These are phyloP conservation scores for Volucella zonaria DNA, from an alignment of 2,888 invertebrate species.

Conservation along the genomic window DNA sequence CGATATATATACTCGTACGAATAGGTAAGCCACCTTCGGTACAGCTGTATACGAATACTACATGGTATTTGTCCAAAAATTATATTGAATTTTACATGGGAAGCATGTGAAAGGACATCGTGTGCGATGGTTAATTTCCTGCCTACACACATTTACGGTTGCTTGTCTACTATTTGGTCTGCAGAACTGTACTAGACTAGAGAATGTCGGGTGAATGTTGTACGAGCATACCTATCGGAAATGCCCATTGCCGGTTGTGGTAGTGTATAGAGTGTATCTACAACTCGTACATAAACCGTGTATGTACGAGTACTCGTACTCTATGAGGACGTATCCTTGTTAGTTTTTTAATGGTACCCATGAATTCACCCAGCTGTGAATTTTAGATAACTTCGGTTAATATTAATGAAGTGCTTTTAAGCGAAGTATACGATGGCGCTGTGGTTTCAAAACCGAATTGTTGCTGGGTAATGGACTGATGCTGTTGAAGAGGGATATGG, in stretches of 20 bases:
- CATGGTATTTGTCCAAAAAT: constrained; percentile 63
- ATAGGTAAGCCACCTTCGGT: too few species aligned
- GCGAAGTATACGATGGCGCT: constrained; percentile 69
- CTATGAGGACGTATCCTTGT: constrained; percentile 40
- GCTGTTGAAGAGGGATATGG: constrained; percentile 39
- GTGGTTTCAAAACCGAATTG: constrained; percentile 71
- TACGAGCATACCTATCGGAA: constrained; percentile 45
- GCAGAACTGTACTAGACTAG: constrained; percentile 18
- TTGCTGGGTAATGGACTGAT: constrained; percentile 72
- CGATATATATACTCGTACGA: background rate
- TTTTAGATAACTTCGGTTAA: constrained; percentile 76
- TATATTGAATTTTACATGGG: constrained; percentile 61
- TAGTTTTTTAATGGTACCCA: constrained; percentile 64
- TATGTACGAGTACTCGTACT: constrained; percentile 2
- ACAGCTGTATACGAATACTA: background rate
- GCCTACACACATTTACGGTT: constrained; percentile 58
- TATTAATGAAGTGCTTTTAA: constrained; percentile 76
- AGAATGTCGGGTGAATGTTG: constrained; percentile 31
- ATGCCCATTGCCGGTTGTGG: constrained; percentile 72
- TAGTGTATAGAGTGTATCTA: constrained; percentile 27
- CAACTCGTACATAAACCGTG: background rate
- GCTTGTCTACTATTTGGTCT: constrained; percentile 39
- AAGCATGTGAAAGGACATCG: constrained; percentile 53
- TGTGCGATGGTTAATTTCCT: constrained; percentile 68
- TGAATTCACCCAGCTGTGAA: constrained; percentile 75